Conservation (phyloP, 1,140 invertebrate species). For the Agrilus planipennis region DNA sequence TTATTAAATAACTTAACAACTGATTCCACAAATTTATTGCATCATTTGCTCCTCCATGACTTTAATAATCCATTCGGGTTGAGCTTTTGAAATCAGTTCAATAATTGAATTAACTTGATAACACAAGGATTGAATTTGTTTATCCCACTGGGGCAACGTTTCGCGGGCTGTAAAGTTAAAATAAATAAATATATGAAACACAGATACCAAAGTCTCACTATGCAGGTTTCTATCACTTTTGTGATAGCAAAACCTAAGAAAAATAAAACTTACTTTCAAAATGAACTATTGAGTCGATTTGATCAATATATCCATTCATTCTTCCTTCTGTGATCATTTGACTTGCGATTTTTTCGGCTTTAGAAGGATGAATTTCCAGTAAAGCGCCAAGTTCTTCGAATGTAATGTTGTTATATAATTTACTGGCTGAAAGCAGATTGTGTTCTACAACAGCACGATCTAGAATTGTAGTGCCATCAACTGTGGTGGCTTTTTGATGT, state of each 20-base stretch:
- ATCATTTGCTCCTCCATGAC: conserved; percentile 79
- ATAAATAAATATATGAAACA: no score
- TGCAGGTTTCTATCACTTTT: no score
- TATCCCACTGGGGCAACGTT: conserved; percentile 92
- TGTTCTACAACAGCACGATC: conserved; percentile 97
- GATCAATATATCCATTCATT: conserved; percentile 97
- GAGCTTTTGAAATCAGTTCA: conserved; percentile 79
- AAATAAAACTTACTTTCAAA: conserved; percentile 94
- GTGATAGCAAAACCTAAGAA: no score
- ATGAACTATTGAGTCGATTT: conserved; percentile 94
- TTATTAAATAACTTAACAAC: no score
- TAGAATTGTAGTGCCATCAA: conserved; percentile 81
- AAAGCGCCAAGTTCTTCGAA: conserved; percentile 93
- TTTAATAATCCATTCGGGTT: conserved; percentile 86
- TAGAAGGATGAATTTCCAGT: conserved; percentile 80
- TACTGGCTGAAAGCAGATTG: conserved; percentile 93
- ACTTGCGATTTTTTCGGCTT: conserved; percentile 94
- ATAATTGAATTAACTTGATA: conserved; percentile 96
- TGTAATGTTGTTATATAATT: conserved; percentile 96
- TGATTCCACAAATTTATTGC: conserved; percentile 1
- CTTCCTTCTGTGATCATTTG: conserved; percentile 97
- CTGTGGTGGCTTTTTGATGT: conserved; percentile 80
- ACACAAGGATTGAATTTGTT: conserved; percentile 92
- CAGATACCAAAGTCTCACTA: no score
- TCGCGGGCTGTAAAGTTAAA: conserved; percentile 60